Base-by-base conservation (phyloP, 2,797 vertebrate species). In the Podargus strigoides region DNA sequence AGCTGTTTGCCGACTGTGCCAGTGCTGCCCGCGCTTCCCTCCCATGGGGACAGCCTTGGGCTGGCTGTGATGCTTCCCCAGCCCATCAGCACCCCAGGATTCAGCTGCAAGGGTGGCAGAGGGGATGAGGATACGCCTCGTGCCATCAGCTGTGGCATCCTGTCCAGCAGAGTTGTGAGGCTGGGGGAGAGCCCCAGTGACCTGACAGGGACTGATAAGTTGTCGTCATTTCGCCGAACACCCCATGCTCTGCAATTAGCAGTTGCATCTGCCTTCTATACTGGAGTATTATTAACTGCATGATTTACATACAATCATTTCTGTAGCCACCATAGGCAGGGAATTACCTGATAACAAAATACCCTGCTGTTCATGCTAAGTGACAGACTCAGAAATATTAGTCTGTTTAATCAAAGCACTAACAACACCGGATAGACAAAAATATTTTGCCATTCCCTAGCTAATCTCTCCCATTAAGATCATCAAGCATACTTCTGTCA, bases 271-370 rank as follows among this genome's bases (percentile, higher is more conserved):
- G 94, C 87, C 62, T 91, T 76, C 89, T 62, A 7, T 86, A 69
- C 55, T 41, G 37, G 50, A 84, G 80, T 69, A 76, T 94, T 91
- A 95, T 88, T 87, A 96, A 88, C 83, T 1, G 4, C 82, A 41
- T 84, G 62, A 94, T 95, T 95, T 95, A 88, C 89, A 91, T 81
- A 58, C 82, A 78, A 10, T 66, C 50, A 53, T 85, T 84, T 84
- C 76, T 89, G 76, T 79, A 88, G 76, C 82, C 69, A 59, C 82
- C 86, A 76, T 49, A 95, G 93, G 87, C 69, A 93, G 76, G 69
- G 94, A 94, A 93, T 95, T 90, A 94, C 94, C 94, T 95, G 76
- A 87, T 95, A 92, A 91, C 95, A 87, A 87, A 96, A 89, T 69
- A 92, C 73, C 92, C 91, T 76, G 94, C 91, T 97, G 94, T 69